Base-by-base conservation (phyloP, 2,113 vertebrate genomes). In the Caretta caretta region DNA sequence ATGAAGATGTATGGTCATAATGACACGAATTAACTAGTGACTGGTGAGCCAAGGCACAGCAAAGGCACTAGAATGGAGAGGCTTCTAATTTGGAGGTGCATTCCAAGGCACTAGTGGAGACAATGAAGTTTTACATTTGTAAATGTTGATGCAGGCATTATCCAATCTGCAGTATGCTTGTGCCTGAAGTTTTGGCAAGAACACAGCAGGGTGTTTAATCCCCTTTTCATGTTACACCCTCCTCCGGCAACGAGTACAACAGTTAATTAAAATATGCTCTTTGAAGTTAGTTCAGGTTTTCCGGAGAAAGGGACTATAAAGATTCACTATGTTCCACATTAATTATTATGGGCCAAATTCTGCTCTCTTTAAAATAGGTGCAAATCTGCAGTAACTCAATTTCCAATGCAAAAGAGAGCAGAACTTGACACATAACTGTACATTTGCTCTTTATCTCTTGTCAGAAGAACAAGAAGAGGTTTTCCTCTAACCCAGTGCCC, bases 221-320 rank as follows among this genome's bases (percentile, higher is more conserved):
- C 94, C 83, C 59, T 94, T 96, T 96, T 92, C 90, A 93, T 95
- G 95, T 95, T 92, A 93, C 49, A 93, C 81, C 54, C 50, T 6
- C 90, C 65, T 88, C 87, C 89, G 91, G 75, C 89, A 94, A 90
- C 35, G 87, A 97, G 94, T 91, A 81, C 89, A 86, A 57, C 92
- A 96, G 93, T 91, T 96, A 97, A 95, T 95, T 97, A 97, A 97
- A 96, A 91, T 50, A 83, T 4, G 1, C 50, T 88, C 95, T 97
- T 97, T 96, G 93, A 97, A 96, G 96, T 90, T 95, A 90, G 95
- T 97, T 91, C 90, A 96, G 65, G 75, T 35, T 93, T 93, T 94
- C 79, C 82, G 80, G 59, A 96, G 86, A 72, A 96, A 94, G 96
- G 93, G 78, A 88, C 51, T 89, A 78, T 84, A 78, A 96, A 97